A percentile compares a stretch with the other conserved stretches of the same genome.
phyloP scores from a whole-genome alignment of 1,140 invertebrate genomes.

The Sipha flava region DNA sequence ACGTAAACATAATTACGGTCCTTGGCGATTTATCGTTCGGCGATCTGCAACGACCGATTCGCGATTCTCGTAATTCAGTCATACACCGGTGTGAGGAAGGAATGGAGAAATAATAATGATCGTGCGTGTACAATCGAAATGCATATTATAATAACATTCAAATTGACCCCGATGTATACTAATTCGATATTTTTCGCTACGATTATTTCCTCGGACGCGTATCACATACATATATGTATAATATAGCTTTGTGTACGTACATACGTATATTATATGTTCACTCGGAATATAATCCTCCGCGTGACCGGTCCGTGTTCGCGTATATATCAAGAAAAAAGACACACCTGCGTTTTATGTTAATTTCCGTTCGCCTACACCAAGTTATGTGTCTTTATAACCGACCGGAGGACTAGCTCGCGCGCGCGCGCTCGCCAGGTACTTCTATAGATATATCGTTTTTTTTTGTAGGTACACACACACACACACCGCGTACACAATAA shows the following conservation, averaged over 20 bases:
- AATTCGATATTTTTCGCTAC: background rate
- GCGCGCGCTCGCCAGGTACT: background rate
- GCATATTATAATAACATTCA: background rate
- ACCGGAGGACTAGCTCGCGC: background rate
- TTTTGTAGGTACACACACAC: background rate
- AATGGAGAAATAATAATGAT: too few species aligned
- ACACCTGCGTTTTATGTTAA: conserved; percentile 31
- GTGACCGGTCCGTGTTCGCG: background rate
- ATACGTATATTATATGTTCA: background rate
- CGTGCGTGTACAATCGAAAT: background rate
- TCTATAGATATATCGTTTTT: too few species aligned
- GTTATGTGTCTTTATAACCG: background rate
- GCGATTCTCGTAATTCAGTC: too few species aligned
- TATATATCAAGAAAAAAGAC: background rate
- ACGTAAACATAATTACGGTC: background rate
- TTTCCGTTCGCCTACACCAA: conserved; percentile 19
- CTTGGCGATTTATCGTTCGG: background rate
- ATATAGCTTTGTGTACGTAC: too few species aligned
- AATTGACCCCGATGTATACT: background rate
- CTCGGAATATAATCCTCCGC: background rate
- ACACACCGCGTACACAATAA: background rate
- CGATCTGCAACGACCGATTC: too few species aligned
- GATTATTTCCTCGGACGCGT: background rate
- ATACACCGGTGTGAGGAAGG: too few species aligned
- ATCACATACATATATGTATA: background rate